phyloP scores from a whole-genome alignment of 2,888 invertebrate genomes.

The Archips xylosteana region DNA sequence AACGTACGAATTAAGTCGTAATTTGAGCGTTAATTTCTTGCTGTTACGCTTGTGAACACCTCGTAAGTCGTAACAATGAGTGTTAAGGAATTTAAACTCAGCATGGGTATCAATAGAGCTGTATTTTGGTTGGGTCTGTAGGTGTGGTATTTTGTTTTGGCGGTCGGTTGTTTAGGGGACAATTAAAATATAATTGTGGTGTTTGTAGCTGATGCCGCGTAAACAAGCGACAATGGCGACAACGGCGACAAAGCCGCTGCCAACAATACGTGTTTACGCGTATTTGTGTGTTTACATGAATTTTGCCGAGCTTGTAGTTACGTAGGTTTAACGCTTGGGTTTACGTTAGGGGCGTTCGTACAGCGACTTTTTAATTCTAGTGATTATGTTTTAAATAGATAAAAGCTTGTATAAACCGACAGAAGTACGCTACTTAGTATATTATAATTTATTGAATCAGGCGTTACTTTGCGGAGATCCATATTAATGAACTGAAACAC shows the following conservation, averaged over 20 bases:
- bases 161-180: neutral
- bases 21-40: neutral
- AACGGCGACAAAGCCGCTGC: neutral
- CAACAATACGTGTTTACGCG: conserved; percentile 2
- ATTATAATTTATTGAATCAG: no score
- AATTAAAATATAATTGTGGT: conserved; percentile 13
- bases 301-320: neutral
- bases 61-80: neutral
- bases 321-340: no score
- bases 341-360: no score
- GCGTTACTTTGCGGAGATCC: no score
- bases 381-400: no score
- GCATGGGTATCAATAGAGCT: neutral
- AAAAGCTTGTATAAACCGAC: no score
- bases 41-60: neutral
- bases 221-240: conserved; percentile 2
- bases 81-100: neutral
- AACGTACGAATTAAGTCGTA: neutral
- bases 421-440: no score
- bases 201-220: neutral
- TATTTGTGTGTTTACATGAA: neutral
- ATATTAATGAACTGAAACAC: no score
- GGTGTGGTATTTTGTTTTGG: neutral
- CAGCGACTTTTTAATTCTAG: no score
- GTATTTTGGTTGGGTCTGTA: neutral